These are phyloP conservation scores for Lates calcarifer DNA, from an alignment of 2,113 vertebrate species.

Conservation along the genomic window DNA sequence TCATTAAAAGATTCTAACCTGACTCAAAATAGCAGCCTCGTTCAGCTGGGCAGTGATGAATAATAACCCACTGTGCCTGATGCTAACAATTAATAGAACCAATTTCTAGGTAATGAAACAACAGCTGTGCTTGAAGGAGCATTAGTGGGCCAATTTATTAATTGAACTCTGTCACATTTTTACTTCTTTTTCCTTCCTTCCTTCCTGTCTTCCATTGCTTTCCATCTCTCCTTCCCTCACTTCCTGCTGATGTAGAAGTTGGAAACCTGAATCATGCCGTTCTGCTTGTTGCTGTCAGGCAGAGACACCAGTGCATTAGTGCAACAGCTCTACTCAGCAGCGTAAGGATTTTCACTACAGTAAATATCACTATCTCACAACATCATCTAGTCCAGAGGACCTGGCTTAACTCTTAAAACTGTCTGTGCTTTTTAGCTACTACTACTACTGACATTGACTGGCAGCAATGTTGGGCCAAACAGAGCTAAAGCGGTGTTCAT, in stretches of 20 bases:
- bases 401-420: conserved; percentile 38
- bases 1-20: conserved; percentile 62
- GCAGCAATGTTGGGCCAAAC: conserved; percentile 27
- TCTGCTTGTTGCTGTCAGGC: conserved; percentile 66
- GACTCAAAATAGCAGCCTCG: conserved; percentile 44
- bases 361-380: conserved; percentile 50
- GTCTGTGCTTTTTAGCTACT: conserved; percentile 30
- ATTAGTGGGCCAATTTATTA: conserved; percentile 53
- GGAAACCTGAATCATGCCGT: conserved; percentile 69
- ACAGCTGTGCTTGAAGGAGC: conserved; percentile 55
- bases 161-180: conserved; percentile 34
- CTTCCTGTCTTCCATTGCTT: conserved; percentile 35
- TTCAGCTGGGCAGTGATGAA: conserved; percentile 60
- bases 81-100: conserved; percentile 60
- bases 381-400: conserved; percentile 33
- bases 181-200: conserved; percentile 38
- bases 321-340: conserved; percentile 42
- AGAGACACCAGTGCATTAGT: conserved; percentile 58
- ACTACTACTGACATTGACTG: conserved; percentile 19
- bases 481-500: conserved; percentile 27
- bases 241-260: conserved; percentile 68
- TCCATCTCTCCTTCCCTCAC: conserved; percentile 28
- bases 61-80: conserved; percentile 33
- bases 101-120: conserved; percentile 51
- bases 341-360: conserved; percentile 37